Evolutionary conservation across 2,888 invertebrate genomes (phyloP).

Genomic region (Apodemia mormo): DNA sequence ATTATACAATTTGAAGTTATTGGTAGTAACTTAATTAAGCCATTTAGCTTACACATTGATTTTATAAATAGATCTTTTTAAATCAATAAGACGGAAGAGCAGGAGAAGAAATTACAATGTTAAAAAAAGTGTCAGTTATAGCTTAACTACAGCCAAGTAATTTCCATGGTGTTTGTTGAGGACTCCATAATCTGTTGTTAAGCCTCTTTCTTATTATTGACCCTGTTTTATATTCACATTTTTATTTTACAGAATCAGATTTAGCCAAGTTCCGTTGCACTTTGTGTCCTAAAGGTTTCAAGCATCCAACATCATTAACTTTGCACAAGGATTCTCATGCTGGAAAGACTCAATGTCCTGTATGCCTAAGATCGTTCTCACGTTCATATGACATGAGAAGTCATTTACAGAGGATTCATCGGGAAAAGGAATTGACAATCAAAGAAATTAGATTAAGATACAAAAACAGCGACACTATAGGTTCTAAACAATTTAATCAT

Average conservation of each 20-base stretch:
- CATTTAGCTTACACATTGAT: too few relatives aligned
- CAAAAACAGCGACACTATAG: slow-evolving; percentile 64
- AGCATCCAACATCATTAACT: slow-evolving; percentile 83
- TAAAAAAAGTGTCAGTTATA: too few relatives aligned
- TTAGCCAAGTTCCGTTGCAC: slow-evolving; percentile 82
- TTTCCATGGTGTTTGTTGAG: too few relatives aligned
- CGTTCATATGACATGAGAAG: slow-evolving; percentile 84
- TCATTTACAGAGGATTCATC: slow-evolving; percentile 82
- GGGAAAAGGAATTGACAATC: slow-evolving; percentile 76
- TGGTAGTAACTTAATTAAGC: too few relatives aligned
- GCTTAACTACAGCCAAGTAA: too few relatives aligned
- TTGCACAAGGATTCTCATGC: slow-evolving; percentile 84
- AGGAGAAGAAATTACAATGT: too few relatives aligned
- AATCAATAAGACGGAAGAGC: too few relatives aligned
- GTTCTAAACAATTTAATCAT: slow-evolving; percentile 69
- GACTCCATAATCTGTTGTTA: too few relatives aligned
- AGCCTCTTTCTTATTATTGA: too few relatives aligned
- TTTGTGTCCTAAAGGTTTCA: slow-evolving; percentile 84
- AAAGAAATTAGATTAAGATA: slow-evolving; percentile 69
- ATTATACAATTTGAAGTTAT: too few relatives aligned
- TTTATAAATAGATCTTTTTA: too few relatives aligned
- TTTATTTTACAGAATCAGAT: slow-evolving; percentile 73
- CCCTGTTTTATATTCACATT: neutral
- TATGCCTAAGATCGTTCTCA: slow-evolving; percentile 83
- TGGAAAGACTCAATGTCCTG: slow-evolving; percentile 84